Percentiles rank a stretch among this genome's conserved stretches.
These are phyloP conservation scores for Leiothrix lutea DNA, from an alignment of 2,113 vertebrate genomes.

Conservation along the genomic window DNA sequence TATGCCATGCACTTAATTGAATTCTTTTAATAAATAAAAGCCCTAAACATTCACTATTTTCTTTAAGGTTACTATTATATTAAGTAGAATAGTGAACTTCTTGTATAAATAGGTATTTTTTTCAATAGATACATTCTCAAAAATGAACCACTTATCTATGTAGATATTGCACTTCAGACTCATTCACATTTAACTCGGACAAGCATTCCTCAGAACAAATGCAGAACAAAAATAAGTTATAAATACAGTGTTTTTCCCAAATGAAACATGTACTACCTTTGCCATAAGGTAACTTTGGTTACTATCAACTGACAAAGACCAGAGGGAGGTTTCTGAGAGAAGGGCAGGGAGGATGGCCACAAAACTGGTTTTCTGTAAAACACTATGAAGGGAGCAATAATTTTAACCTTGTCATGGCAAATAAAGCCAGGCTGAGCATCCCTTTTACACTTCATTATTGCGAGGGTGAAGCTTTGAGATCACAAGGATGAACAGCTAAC, in stretches of 20 bases:
- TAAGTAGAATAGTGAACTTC: slow-evolving; percentile 47
- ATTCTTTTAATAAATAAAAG: slow-evolving; percentile 43
- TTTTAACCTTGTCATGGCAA: neutral
- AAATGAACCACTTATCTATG: slow-evolving; percentile 50
- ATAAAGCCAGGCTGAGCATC: neutral
- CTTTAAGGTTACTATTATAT: slow-evolving; percentile 29
- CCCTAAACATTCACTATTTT: slow-evolving; percentile 44
- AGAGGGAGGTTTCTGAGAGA: neutral
- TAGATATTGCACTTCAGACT: slow-evolving; percentile 73
- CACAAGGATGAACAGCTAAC: neutral
- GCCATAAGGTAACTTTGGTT: slow-evolving; percentile 59
- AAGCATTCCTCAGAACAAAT: slow-evolving; percentile 58
- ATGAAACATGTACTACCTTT: slow-evolving; percentile 39
- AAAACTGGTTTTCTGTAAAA: neutral
- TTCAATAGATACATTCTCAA: slow-evolving; percentile 55
- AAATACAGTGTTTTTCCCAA: slow-evolving; percentile 52
- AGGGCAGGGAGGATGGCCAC: neutral
- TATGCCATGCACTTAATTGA: slow-evolving; percentile 28
- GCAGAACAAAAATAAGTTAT: slow-evolving; percentile 50
- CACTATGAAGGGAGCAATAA: neutral
- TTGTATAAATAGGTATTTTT: slow-evolving; percentile 42
- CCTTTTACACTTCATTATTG: neutral
- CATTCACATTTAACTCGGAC: slow-evolving; percentile 49
- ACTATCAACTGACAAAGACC: slow-evolving; percentile 9
- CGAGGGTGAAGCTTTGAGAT: slow-evolving; percentile 20